Evolutionary conservation across 2,113 vertebrate genomes (phyloP), one percentile per base, ranked within the genome.

Genomic region (Megaleporinus macrocephalus): DNA sequence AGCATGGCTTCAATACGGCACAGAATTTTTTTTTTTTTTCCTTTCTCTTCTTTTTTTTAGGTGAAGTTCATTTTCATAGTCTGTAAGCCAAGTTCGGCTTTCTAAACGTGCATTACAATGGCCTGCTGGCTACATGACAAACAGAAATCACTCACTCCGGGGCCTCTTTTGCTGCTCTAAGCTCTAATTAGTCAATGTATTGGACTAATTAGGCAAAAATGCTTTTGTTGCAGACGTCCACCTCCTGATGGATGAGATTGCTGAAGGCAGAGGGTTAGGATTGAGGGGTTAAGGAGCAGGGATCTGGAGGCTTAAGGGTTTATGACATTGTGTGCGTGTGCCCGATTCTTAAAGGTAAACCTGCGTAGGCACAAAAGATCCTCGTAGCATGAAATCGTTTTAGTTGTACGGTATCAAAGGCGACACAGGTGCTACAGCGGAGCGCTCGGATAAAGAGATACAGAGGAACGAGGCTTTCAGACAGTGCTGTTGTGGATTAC

Each of bases 121-220:
- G 57, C 71, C 66, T 80, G 59, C 57, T 86, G 78, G 68, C 78
- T 75, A 78, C 76, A 75, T 59, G 69, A 85, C 13, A 27, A 76
- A 47, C 68, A 80, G 73, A 76, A 82, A 83, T 81, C 80, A 77
- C 53, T 75, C 63, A 78, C 68, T 82, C 71, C 72, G 1, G 71
- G 79, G 84, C 73, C 47, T 65, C 85, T 89, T 84, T 76, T 86
- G 82, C 85, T 77, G 72, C 81, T 87, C 30, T 27, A 66, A 88
- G 85, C 88, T 84, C 69, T 89, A 93, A 94, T 94, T 94, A 91
- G 89, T 86, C 88, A 90, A 89, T 88, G 87, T 84, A 82, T 81
- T 90, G 81, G 87, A 88, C 87, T 93, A 88, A 93, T 95, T 91
- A 92, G 84, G 85, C 66, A 91, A 90, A 86, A 83, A 92, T 90